Evolutionary conservation across 1,140 invertebrate genomes (phyloP).

Genomic region (Heterodera schachtii): DNA sequence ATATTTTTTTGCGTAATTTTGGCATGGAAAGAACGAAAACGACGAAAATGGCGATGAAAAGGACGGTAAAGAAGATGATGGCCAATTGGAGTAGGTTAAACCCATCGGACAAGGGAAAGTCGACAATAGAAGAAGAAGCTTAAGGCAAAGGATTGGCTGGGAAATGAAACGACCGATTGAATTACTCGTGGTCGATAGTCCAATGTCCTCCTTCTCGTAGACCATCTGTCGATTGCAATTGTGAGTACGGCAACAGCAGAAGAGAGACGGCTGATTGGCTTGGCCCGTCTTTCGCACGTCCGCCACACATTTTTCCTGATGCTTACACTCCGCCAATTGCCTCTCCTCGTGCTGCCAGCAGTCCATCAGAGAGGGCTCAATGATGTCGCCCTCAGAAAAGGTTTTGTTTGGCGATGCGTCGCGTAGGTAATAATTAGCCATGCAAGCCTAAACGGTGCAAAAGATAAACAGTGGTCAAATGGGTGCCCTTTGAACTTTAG

Average conservation of each 20-base stretch:
- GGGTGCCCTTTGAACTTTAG: not conserved
- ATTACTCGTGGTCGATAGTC: not conserved
- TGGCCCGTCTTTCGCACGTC: constrained; percentile 42
- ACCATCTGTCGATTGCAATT: constrained; percentile 44
- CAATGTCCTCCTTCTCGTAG: not conserved
- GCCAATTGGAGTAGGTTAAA: not conserved
- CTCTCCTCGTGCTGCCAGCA: constrained; percentile 53
- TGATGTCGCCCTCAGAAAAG: constrained; percentile 1
- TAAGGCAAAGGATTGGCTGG: not conserved
- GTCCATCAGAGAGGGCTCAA: constrained; percentile 40
- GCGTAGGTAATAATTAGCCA: constrained; percentile 49
- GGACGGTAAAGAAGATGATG: not conserved
- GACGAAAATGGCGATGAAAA: not conserved
- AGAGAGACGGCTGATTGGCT: constrained; percentile 30
- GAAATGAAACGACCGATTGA: not conserved
- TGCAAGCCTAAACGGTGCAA: constrained; percentile 42
- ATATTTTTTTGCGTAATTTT: constrained; percentile 22
- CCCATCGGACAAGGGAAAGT: not conserved
- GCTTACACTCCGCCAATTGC: constrained; percentile 45
- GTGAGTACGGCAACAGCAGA: constrained; percentile 56
- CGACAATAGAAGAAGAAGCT: not conserved
- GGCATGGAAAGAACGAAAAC: constrained; percentile 11
- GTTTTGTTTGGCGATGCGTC: constrained; percentile 44
- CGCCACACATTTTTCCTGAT: constrained; percentile 45
- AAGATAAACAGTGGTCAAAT: not conserved